phyloP scores from a whole-genome alignment of 2,797 vertebrate species.

The Graptemys geographica region DNA sequence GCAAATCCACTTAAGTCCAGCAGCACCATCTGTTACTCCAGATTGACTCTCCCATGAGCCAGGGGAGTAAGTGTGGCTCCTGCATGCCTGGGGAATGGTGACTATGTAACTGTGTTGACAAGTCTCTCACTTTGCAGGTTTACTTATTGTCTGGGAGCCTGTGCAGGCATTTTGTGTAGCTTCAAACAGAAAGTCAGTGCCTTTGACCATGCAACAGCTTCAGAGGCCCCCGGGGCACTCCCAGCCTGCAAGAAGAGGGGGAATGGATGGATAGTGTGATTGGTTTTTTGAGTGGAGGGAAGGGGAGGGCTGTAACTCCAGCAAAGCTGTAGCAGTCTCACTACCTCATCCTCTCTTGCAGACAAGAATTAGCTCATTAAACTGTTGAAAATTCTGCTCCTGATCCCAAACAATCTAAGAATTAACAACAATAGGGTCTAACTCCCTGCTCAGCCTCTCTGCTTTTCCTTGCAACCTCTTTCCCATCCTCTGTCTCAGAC shows the following conservation, averaged over 20 bases:
- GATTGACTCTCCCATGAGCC: background rate
- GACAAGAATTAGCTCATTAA: background rate
- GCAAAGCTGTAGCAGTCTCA: background rate
- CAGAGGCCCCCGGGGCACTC: fast-evolving
- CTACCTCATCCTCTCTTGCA: background rate
- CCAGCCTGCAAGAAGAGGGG: background rate
- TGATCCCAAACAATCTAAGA: too few species aligned
- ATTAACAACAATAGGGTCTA: too few species aligned
- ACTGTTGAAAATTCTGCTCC: background rate
- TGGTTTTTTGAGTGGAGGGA: too few species aligned
- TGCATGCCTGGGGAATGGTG: background rate
- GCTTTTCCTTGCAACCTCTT: too few species aligned
- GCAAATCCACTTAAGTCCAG: too few species aligned
- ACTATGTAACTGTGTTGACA: background rate
- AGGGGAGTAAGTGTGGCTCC: background rate
- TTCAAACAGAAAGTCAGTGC: background rate
- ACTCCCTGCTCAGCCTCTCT: too few species aligned
- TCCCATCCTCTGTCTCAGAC: too few species aligned
- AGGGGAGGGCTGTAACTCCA: background rate
- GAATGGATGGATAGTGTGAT: background rate
- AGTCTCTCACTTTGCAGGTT: background rate
- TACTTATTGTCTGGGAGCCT: background rate
- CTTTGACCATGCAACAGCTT: background rate
- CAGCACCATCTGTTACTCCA: background rate
- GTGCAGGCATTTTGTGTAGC: background rate